Evolutionary conservation across 2,888 invertebrate genomes (phyloP), one percentile per base, ranked within the genome.

Genomic region (Ganaspis brasiliensis): DNA sequence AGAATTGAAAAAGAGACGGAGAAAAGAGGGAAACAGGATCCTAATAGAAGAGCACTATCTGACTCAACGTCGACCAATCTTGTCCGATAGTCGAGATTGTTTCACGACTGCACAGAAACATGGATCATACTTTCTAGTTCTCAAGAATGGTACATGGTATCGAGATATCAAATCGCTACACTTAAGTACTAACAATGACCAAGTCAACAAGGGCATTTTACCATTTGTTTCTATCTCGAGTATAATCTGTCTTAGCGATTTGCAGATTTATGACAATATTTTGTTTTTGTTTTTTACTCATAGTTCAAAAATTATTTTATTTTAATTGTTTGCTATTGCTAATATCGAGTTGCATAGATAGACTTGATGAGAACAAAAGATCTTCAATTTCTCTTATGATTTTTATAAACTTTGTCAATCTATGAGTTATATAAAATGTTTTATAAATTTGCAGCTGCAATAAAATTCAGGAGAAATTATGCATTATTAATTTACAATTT

Each of bases 51-150:
- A 31, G 31, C 31, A 31, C 2, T 31, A 31, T 31, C 73, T 73
- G 67, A 63, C 77, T 52, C 40, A 76, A 79, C 78, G 73, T 24
- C 76, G 67, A 37, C 74, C 73, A 79, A 81, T 79, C 81, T 72
- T 56, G 57, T 52, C 49, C 75, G 75, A 77, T 75, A 61, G 76
- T 35, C 40, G 72, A 73, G 81, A 81, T 83, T 74, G 80, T 78
- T 83, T 75, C 71, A 72, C 76, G 72, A 73, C 72, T 56, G 37
- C 56, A 70, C 57, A 72, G 77, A 72, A 77, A 83, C 80, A 77
- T 77, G 72, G 79, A 77, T 82, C 78, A 78, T 72, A 59, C 45
- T 61, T 70, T 67, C 57, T 75, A 40, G 73, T 75, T 59, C 57
- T 9, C n/a, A 26, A 31, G 26, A 21, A 75, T 59, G 52, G 31